Evolutionary conservation across 2,888 invertebrate genomes (phyloP), one percentile per base, ranked within the genome.

Genomic region (Eumerus sabulonum): DNA sequence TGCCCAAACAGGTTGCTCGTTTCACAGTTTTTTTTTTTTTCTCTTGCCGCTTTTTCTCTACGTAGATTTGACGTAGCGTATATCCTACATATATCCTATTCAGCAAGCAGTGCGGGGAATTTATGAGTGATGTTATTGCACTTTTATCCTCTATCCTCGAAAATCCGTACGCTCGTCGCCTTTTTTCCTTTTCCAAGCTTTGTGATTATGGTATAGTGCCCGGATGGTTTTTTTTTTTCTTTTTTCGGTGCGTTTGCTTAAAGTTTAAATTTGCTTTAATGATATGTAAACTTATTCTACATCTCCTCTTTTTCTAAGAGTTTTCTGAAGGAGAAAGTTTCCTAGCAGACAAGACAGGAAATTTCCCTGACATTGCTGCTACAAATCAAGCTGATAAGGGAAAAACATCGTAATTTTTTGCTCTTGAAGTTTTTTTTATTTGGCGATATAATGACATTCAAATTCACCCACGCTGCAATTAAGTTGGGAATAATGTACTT

Each of bases 251-350:
- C 62, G 63, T 77, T 77, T 59, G 62, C 63, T 53, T 60, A 59
- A 79, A 79, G 59, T 73, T 79, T 48, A 50, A 27, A 27, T 27
- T 57, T 64, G 64, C 57, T 27, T 74, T 79, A 79, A 79, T 79
- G 73, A 79, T 79, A 73, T 79, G 79, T 79, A 79, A 79, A 79
- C 73, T 62, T 79, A 42, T 68, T 62, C 56, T 27, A n/a, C n/a
- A 40, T 35, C 18, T 18, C 17, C 13, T 16, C 27, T 47, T 76
- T 27, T 50, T 44, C 35, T 42, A 7, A 7, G 27, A 27, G 27
- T 7, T 27, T n/a, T 48, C 1, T 38, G 45, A 14, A 44, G 36
- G 42, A 59, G 42, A 63, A 73, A 67, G 47, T 73, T 77, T 62
- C 57, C 27, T 57, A 13, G 42, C 12, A 36, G 19, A 63, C 19